Evolutionary conservation across 2,888 invertebrate species (phyloP).

Genomic region (Rambutsinella grinnellia): DNA sequence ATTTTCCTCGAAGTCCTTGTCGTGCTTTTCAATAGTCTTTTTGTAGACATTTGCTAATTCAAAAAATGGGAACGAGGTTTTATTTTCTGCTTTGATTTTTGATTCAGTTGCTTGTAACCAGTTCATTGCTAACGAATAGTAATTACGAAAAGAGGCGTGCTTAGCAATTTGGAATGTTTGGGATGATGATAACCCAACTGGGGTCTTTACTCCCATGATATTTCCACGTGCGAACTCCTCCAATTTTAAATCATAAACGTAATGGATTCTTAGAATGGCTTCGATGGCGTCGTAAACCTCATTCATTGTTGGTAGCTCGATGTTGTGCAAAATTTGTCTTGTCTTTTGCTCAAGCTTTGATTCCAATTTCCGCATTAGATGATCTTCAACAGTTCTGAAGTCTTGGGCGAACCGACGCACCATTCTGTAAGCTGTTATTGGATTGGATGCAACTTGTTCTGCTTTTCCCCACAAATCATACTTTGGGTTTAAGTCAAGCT

Average conservation of each 20-base stretch:
- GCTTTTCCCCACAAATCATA: not conserved
- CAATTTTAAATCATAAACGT: conserved; percentile 50
- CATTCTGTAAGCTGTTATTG: not conserved
- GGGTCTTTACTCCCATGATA: conserved; percentile 17
- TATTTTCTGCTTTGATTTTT: no score
- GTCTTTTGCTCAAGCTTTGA: not conserved
- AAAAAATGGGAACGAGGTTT: no score
- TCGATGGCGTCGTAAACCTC: conserved; percentile 49
- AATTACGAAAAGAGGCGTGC: no score
- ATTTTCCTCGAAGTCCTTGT: no score
- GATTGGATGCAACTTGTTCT: not conserved
- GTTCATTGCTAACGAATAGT: no score
- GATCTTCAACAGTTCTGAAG: not conserved
- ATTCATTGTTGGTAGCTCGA: not conserved
- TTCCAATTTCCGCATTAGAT: not conserved
- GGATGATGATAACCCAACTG: conserved; percentile 9
- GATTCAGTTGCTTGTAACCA: no score
- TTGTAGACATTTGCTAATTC: no score
- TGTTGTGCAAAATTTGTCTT: not conserved
- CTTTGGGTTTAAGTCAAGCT: not conserved
- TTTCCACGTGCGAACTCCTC: conserved; percentile 3
- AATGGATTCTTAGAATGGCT: conserved; percentile 52
- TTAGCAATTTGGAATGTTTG: no score
- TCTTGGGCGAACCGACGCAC: not conserved
- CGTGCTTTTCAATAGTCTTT: no score